Percentiles rank a stretch among this genome's conserved stretches.
phyloP scores from a whole-genome alignment of 2,113 vertebrate species.

The Machaerirhynchus nigripectus region DNA sequence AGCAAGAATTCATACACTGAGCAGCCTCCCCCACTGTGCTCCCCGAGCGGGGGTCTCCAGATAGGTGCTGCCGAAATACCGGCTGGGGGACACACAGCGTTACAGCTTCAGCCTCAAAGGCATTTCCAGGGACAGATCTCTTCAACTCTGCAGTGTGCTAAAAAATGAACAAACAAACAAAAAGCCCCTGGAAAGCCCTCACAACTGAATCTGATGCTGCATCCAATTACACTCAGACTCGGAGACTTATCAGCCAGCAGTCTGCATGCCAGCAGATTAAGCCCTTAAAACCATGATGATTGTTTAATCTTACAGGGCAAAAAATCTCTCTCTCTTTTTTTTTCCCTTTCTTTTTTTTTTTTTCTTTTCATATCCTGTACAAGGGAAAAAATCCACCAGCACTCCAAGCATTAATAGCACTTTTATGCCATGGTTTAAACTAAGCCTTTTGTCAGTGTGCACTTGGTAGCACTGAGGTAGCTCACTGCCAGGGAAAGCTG shows the following conservation, averaged over 20 bases:
- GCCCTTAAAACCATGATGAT: conserved; percentile 65
- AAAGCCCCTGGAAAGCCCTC: conserved; percentile 24
- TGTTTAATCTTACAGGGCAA: conserved; percentile 68
- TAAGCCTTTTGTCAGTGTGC: not conserved
- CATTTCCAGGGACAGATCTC: conserved; percentile 73
- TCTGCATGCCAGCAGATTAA: conserved; percentile 70
- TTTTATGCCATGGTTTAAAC: conserved; percentile 5
- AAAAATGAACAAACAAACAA: conserved; percentile 24
- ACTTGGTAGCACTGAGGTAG: not conserved
- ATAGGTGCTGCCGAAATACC: not conserved
- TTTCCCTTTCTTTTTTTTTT: not conserved
- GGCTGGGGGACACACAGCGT: not conserved
- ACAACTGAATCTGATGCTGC: conserved; percentile 25
- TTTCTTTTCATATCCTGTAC: not conserved
- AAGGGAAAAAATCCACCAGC: conserved; percentile 21
- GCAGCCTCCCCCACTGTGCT: not conserved
- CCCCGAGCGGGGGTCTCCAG: conserved; percentile 38
- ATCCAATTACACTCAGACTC: conserved; percentile 67
- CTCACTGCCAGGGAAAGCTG: not conserved
- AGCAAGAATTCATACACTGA: conserved; percentile 77
- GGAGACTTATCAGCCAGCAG: conserved; percentile 59
- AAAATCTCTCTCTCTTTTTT: not conserved
- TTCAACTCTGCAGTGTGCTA: conserved; percentile 43
- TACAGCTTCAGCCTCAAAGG: conserved; percentile 61
- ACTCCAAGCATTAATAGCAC: conserved; percentile 24